These are phyloP conservation scores for Poicephalus meyeri DNA, from an alignment of 2,113 vertebrate species.

Conservation along the genomic window DNA sequence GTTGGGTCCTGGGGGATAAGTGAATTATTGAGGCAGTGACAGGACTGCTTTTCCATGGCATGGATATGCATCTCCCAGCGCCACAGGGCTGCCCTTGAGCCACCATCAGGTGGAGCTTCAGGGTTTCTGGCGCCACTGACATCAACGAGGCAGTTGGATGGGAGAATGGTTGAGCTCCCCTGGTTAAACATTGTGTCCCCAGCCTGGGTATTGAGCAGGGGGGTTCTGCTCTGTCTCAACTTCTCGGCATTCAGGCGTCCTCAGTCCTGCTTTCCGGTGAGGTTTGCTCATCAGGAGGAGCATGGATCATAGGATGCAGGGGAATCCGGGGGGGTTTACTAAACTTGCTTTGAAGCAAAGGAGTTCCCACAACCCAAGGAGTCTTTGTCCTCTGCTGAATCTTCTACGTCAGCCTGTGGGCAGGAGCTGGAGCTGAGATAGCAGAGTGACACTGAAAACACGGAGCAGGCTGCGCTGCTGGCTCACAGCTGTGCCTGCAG, in stretches of 20 bases:
- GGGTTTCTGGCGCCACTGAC: background rate
- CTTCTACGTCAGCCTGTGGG: background rate
- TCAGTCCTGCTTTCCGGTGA: background rate
- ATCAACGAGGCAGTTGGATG: rapidly evolving
- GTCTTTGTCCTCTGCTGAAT: background rate
- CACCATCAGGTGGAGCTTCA: background rate
- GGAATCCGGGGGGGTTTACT: background rate
- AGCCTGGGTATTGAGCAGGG: background rate
- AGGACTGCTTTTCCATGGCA: background rate
- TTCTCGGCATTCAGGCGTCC: background rate
- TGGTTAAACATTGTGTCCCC: background rate
- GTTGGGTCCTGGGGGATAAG: background rate
- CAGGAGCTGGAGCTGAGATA: background rate
- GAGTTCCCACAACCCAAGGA: background rate
- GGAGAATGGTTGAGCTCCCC: background rate
- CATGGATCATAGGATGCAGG: background rate
- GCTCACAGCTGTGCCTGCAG: background rate
- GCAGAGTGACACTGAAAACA: background rate
- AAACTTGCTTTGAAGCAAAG: background rate
- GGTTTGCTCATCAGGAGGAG: background rate
- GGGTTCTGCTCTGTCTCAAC: background rate
- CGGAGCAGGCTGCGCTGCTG: background rate
- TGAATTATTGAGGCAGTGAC: background rate
- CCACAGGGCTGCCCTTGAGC: rapidly evolving
- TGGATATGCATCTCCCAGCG: background rate